Conservation (phyloP, 2,888 invertebrate species). For the Cremastobaeus sp. region DNA sequence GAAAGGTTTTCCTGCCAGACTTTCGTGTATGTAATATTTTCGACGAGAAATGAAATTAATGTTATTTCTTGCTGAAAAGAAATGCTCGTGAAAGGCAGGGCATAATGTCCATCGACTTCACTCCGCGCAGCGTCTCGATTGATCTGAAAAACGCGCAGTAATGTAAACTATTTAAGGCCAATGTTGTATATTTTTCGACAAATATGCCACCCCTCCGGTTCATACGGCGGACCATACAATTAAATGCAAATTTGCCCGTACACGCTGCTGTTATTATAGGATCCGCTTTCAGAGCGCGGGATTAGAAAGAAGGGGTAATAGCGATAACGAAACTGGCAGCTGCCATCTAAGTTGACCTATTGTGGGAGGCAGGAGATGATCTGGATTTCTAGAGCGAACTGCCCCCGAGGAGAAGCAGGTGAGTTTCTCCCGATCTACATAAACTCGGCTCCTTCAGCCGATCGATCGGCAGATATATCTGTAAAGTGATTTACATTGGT, state of each 20-base stretch:
- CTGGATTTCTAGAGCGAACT: constrained; percentile 36
- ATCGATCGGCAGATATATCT: constrained; percentile 41
- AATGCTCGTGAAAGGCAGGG: background rate
- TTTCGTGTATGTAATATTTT: constrained; percentile 39
- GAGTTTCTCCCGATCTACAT: constrained; percentile 49
- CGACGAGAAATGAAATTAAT: constrained; percentile 24
- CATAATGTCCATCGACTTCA: background rate
- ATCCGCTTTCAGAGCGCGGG: constrained; percentile 27
- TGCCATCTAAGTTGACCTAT: constrained; percentile 33
- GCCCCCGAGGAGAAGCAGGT: constrained; percentile 54
- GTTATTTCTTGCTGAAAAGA: constrained; percentile 14
- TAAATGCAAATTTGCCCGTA: constrained; percentile 51
- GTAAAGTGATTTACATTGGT: constrained; percentile 40
- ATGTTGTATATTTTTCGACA: background rate
- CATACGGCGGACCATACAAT: no score
- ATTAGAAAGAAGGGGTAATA: constrained; percentile 43
- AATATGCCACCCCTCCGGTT: no score
- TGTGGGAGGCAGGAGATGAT: constrained; percentile 57
- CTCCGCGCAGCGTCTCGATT: no score
- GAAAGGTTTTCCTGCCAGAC: constrained; percentile 35
- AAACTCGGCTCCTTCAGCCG: constrained; percentile 39
- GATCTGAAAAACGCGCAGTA: no score
- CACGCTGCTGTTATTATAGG: constrained; percentile 47
- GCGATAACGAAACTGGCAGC: constrained; percentile 46
- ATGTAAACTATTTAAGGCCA: no score